Base-by-base conservation (phyloP, 30 jellyfish, hydroid and myxozoan species). In the Kudoa iwatai region DNA sequence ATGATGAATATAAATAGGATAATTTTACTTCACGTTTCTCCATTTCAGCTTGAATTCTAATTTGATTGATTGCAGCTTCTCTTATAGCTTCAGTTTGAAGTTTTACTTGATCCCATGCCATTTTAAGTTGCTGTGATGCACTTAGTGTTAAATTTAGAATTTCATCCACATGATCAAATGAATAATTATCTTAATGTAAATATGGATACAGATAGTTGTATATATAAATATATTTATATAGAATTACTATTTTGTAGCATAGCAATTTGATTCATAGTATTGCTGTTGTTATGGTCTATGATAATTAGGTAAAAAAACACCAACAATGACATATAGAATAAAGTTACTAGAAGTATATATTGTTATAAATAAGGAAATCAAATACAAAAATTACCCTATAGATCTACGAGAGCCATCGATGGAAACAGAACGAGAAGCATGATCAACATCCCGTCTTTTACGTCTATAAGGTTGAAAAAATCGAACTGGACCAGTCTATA, bases 61-160 rank as follows among this genome's bases (percentile, higher is more conserved):
- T 85, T 38, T 71, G 92, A n/a, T 82, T 43, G 19, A 71, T 85
- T 20, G 92, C 86, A 3, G 62, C 50, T 24, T 71, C 92, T 40
- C 53, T 54, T 19, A 50, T 22, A 6, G 87, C 87, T 32, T 71
- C 92, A 3, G 82, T 34, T 35, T 71, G 92, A 4, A 71, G 39
- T 25, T 55, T 71, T 24, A 65, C 83, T 47, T 71, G 92, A 21
- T 58, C 87, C 0, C 59, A 46, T 66, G 59, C 49, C 34, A 61
- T 38, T 50, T 71, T 71, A 39, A 71, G 43, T 46, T 71, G 71
- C 39, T 71, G 65, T 24, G 87, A 85, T 85, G 63, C 52, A 34
- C 79, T 61, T 15, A 71, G 28, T 25, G 59, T 34, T 11, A 56
- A 33, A 18, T 71, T 49, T 11, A 64, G 86, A 48, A 59, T 51